These are phyloP conservation scores for Hippocampus abdominalis DNA, from an alignment of 2,113 vertebrate species.

Conservation along the genomic window DNA sequence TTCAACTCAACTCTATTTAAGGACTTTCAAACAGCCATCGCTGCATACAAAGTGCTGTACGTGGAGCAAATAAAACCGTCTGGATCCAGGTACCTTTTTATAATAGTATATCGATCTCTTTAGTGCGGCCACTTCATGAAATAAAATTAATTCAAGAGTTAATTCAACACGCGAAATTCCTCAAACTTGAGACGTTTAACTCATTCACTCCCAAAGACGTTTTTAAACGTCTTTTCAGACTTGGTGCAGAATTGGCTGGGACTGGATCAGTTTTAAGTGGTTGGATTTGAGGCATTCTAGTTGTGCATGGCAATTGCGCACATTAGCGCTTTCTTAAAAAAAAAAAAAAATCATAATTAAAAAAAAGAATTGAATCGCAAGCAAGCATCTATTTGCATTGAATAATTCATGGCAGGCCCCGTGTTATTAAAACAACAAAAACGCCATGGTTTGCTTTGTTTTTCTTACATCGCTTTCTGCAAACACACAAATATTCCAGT, in stretches of 20 bases:
- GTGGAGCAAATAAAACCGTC: no score
- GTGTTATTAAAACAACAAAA: slow-evolving; percentile 3
- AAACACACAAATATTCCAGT: background rate
- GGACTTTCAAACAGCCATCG: no score
- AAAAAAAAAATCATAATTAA: background rate
- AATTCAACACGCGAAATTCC: background rate
- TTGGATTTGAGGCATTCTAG: slow-evolving; percentile 5
- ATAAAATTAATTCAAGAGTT: no score
- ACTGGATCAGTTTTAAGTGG: no score
- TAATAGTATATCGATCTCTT: no score
- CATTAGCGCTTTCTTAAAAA: background rate
- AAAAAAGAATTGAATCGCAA: background rate
- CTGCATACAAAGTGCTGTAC: no score
- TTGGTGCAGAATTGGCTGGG: no score
- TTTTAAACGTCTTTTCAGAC: no score
- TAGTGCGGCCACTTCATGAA: no score
- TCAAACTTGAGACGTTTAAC: background rate
- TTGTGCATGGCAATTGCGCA: slow-evolving; percentile 17
- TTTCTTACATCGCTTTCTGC: background rate
- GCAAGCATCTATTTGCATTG: background rate
- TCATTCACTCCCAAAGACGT: no score
- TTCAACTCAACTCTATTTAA: no score
- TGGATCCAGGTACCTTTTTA: no score
- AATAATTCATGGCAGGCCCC: background rate
- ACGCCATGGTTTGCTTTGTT: background rate